These are phyloP conservation scores for Gambusia affinis DNA, from an alignment of 2,113 vertebrate species.

Conservation along the genomic window DNA sequence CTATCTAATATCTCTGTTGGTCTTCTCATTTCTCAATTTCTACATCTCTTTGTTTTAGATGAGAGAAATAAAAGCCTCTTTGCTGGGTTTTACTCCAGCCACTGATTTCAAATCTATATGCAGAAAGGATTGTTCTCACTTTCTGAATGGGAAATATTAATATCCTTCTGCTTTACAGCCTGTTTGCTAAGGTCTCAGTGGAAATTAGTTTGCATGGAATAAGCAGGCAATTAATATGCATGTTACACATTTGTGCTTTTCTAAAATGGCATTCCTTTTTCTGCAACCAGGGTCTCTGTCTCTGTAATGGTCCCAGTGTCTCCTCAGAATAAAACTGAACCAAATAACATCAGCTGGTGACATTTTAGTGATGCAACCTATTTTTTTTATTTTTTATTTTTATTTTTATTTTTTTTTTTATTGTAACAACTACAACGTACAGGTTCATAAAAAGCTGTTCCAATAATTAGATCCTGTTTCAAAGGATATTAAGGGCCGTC, in stretches of 20 bases:
- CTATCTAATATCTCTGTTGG: background rate
- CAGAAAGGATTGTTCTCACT: constrained; percentile 54
- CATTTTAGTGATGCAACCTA: background rate
- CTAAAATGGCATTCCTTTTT: background rate
- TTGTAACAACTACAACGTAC: background rate
- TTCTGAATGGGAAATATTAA: constrained; percentile 54
- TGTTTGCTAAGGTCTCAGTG: constrained; percentile 54
- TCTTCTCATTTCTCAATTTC: background rate
- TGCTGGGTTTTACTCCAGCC: background rate
- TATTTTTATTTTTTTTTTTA: background rate
- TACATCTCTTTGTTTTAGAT: background rate
- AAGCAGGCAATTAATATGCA: constrained; percentile 49
- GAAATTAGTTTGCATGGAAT: constrained; percentile 46
- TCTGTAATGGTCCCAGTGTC: background rate
- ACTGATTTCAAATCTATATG: constrained; percentile 65
- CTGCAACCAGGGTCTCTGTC: background rate
- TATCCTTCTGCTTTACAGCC: constrained; percentile 40
- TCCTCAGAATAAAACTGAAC: too few species aligned
- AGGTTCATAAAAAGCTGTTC: too few species aligned
- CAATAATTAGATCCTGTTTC: too few species aligned
- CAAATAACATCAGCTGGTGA: background rate
- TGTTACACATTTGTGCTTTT: constrained; percentile 23
- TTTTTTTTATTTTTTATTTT: background rate
- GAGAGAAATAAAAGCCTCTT: background rate
- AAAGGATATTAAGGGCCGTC: background rate